Evolutionary conservation across 2,113 vertebrate genomes (phyloP).

Genomic region (Lophochroa leadbeateri): DNA sequence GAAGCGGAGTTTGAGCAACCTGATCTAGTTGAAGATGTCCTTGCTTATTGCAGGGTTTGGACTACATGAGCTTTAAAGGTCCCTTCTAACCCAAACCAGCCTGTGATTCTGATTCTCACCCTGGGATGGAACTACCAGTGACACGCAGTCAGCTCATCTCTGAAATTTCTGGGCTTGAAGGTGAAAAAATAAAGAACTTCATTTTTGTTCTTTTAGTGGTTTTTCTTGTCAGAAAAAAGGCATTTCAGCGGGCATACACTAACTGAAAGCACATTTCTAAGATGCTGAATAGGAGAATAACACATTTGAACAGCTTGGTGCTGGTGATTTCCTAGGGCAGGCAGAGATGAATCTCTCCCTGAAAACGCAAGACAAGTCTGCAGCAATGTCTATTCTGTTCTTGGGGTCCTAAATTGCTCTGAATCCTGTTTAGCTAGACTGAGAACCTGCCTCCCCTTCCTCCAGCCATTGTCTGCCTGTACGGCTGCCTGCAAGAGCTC

Average conservation of each 20-base stretch:
- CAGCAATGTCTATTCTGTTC: neutral
- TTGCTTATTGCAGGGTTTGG: neutral
- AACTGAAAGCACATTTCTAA: neutral
- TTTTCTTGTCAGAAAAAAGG: neutral
- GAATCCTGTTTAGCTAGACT: neutral
- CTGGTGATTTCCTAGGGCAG: neutral
- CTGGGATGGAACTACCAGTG: neutral
- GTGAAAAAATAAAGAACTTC: neutral
- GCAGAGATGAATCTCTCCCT: neutral
- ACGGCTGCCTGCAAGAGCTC: neutral
- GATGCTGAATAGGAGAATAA: neutral
- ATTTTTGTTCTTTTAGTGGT: neutral
- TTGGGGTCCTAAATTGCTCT: neutral
- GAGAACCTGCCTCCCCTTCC: neutral
- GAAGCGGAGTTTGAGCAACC: neutral
- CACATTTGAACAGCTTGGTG: neutral
- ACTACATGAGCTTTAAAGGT: neutral
- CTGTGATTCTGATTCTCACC: neutral
- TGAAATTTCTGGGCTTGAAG: neutral
- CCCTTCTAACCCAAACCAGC: neutral
- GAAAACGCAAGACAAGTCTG: neutral
- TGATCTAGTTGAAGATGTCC: neutral
- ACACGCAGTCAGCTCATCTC: neutral
- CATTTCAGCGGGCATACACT: neutral
- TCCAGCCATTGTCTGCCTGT: neutral